Evolutionary conservation across 2,113 vertebrate species (phyloP).

Genomic region (Progne subis): DNA sequence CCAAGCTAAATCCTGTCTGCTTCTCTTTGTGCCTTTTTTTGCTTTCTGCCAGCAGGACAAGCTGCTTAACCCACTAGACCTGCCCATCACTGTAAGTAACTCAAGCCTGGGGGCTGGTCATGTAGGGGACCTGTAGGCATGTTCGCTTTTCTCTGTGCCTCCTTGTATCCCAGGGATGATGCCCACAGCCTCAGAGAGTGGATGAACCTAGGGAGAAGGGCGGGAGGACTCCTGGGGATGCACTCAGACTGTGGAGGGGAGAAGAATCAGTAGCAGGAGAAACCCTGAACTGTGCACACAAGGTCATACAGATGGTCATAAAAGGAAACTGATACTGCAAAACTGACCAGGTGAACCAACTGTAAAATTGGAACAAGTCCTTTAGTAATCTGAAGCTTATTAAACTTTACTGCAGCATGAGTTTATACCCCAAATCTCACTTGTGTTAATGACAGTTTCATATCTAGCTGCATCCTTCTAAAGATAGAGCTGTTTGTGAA

Average conservation of each 20-base stretch:
- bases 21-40: conserved; percentile 80
- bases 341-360: not conserved
- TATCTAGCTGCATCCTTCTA: not conserved
- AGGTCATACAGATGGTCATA: not conserved
- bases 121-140: not conserved
- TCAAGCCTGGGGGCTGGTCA: conserved; percentile 46
- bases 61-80: conserved; percentile 89
- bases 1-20: conserved; percentile 75
- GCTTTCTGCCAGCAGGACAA: conserved; percentile 86
- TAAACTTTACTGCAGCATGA: not conserved
- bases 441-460: not conserved
- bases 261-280: not conserved
- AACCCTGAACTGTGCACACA: not conserved
- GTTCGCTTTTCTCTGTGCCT: not conserved
- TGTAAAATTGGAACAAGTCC: not conserved
- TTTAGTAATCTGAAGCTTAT: not conserved
- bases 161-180: not conserved
- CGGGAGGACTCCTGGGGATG: not conserved
- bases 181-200: not conserved
- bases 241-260: not conserved
- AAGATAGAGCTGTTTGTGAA: not conserved
- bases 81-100: conserved; percentile 93
- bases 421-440: not conserved
- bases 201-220: not conserved
- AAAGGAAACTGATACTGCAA: not conserved